Evolutionary conservation across 64 coral and sea anemone species (phyloP).

Genomic region (Porites lutea): DNA sequence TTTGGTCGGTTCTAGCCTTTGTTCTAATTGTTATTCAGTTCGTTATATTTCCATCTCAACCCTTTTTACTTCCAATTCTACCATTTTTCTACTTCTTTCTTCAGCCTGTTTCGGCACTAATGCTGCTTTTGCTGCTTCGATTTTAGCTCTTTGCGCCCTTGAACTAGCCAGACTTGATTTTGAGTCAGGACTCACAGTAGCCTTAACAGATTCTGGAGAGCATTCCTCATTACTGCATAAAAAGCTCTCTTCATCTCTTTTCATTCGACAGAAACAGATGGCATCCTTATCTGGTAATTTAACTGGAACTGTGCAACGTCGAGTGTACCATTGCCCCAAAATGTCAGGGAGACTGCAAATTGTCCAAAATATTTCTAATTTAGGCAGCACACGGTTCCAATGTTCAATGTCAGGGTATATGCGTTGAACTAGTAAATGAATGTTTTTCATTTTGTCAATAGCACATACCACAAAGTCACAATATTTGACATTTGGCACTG

Average conservation of each 20-base stretch:
- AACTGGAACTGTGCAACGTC: constrained; percentile 24
- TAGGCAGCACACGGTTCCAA: constrained; percentile 25
- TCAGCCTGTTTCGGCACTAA: background rate
- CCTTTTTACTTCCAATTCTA: background rate
- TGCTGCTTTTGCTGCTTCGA: background rate
- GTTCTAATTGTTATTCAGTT: background rate
- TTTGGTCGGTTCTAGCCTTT: constrained; percentile 12
- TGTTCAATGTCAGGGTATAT: constrained; percentile 30
- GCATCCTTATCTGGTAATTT: constrained; percentile 36
- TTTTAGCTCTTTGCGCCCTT: background rate
- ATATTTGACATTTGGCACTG: background rate
- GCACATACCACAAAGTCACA: constrained; percentile 70
- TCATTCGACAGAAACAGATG: constrained; percentile 35
- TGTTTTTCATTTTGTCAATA: constrained; percentile 3
- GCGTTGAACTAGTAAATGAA: background rate
- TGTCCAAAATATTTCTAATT: constrained; percentile 41
- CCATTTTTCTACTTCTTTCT: background rate
- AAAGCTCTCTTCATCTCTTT: constrained; percentile 31
- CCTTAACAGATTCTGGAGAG: background rate
- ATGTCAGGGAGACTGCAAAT: constrained; percentile 62
- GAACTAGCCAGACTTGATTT: background rate
- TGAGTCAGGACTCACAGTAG: background rate
- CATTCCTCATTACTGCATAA: constrained; percentile 26
- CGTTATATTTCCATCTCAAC: background rate
- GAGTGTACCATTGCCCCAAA: constrained; percentile 49